Conservation (phyloP, 2,797 vertebrate species). For the Arvicola amphibius region DNA sequence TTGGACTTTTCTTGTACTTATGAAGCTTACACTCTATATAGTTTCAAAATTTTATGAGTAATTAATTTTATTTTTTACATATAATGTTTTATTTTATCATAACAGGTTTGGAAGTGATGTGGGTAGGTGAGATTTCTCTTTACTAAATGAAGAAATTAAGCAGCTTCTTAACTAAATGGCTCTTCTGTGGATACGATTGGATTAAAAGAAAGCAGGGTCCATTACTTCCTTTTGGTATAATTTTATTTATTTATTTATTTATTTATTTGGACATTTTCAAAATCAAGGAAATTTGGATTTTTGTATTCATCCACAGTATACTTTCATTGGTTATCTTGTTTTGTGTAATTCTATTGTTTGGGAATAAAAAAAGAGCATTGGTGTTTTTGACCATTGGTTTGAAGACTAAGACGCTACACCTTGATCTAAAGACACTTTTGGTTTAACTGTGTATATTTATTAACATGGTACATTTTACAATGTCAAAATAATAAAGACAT, state of each 20-base stretch:
- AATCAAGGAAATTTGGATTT: slow-evolving; percentile 44
- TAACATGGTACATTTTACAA: slow-evolving; percentile 44
- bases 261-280: background rate
- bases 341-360: slow-evolving; percentile 26
- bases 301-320: background rate
- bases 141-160: slow-evolving; percentile 6
- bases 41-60: slow-evolving; percentile 37
- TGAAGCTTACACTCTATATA: slow-evolving; percentile 19
- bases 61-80: slow-evolving; percentile 68
- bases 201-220: background rate
- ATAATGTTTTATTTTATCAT: slow-evolving; percentile 55
- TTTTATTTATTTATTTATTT: too few relatives aligned
- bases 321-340: slow-evolving; percentile 28
- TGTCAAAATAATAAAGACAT: slow-evolving; percentile 24
- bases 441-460: background rate
- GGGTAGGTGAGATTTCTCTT: slow-evolving; percentile 57
- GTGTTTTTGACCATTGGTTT: slow-evolving; percentile 38
- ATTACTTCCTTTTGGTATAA: background rate
- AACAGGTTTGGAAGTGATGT: slow-evolving; percentile 50
- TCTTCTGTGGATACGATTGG: background rate
- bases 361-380: slow-evolving; percentile 16
- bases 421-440: slow-evolving; percentile 25
- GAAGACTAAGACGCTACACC: background rate
- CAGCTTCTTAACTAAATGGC: background rate
- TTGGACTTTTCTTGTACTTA: slow-evolving; percentile 39